phyloP scores from a whole-genome alignment of 2,888 invertebrate species.

The Cheilosia urbana region DNA sequence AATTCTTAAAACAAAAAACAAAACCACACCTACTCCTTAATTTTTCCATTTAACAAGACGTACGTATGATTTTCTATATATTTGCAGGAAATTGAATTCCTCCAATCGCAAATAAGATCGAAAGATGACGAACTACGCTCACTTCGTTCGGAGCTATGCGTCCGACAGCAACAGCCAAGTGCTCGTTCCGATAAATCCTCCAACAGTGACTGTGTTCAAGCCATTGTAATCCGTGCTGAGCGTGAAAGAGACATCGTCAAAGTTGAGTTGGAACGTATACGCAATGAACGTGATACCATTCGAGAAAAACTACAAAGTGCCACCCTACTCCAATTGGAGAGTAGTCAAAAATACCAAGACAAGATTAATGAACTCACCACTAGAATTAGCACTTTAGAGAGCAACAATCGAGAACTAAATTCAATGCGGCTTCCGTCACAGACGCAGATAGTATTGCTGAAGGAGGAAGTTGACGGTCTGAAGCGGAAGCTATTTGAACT shows the following conservation, averaged over 20 bases:
- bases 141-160: conserved; percentile 78
- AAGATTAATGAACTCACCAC: conserved; percentile 84
- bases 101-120: conserved; percentile 81
- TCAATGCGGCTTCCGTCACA: conserved; percentile 84
- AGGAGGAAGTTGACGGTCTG: conserved; percentile 85
- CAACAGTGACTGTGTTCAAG: conserved; percentile 81
- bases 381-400: conserved; percentile 85
- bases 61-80: too few relatives aligned
- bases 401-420: conserved; percentile 85
- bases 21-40: too few relatives aligned
- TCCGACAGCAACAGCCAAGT: conserved; percentile 48
- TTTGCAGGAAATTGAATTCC: conserved; percentile 79
- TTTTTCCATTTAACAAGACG: too few relatives aligned
- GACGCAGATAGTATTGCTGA: conserved; percentile 85
- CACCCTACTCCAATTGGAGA: conserved; percentile 84
- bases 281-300: conserved; percentile 86
- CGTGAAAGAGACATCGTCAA: conserved; percentile 85
- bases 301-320: conserved; percentile 85
- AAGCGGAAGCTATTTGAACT: conserved; percentile 84
- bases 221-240: conserved; percentile 81
- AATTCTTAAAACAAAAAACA: too few relatives aligned
- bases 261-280: conserved; percentile 85
- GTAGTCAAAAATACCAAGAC: conserved; percentile 84
- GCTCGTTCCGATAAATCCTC: conserved; percentile 70
- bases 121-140: conserved; percentile 81